Conservation (phyloP, 2,888 invertebrate genomes). For the Watsonalla cultraria region DNA sequence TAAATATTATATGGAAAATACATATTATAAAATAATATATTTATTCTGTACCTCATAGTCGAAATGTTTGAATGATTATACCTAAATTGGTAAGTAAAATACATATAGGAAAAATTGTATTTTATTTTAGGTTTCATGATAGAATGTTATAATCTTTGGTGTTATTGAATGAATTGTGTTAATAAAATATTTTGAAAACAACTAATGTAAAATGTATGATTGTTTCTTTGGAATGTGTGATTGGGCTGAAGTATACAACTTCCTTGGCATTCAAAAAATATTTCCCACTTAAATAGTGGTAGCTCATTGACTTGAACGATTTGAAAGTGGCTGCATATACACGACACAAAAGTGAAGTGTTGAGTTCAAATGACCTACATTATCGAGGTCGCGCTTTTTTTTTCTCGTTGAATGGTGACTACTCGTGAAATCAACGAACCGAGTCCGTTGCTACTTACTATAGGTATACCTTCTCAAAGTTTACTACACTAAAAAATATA, state of each 20-base stretch:
- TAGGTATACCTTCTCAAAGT: too few relatives aligned
- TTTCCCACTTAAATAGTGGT: too few relatives aligned
- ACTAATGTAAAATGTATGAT: constrained; percentile 67
- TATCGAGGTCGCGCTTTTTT: too few relatives aligned
- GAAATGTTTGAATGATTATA: constrained; percentile 76
- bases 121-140: constrained; percentile 78
- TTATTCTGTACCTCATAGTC: constrained; percentile 76
- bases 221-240: constrained; percentile 49
- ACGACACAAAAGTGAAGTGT: too few relatives aligned
- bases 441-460: too few relatives aligned
- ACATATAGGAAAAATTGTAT: constrained; percentile 74
- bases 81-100: constrained; percentile 72
- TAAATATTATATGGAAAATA: constrained; percentile 44
- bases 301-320: too few relatives aligned
- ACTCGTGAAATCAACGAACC: too few relatives aligned
- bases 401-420: too few relatives aligned
- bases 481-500: too few relatives aligned
- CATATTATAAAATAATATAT: constrained; percentile 62
- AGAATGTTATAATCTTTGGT: constrained; percentile 80
- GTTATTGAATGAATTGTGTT: constrained; percentile 81
- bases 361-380: too few relatives aligned
- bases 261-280: too few relatives aligned
- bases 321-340: too few relatives aligned
- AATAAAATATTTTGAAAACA: constrained; percentile 79
- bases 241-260: neutral